These are phyloP conservation scores for Parazoanthus swiftii DNA, from an alignment of 92 coral and sea anemone species.

Conservation along the genomic window DNA sequence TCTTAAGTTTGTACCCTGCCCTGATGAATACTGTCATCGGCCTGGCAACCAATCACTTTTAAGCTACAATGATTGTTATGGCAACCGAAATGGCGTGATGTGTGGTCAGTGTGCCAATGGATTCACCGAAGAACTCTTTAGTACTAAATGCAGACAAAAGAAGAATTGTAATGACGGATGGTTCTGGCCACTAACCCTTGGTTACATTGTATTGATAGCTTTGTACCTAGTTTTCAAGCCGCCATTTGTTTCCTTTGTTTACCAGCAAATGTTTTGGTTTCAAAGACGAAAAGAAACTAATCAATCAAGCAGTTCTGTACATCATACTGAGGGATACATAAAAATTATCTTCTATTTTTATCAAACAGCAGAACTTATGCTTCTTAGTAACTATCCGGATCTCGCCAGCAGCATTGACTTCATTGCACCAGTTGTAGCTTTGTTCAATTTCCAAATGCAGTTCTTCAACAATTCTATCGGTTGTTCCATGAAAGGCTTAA, in stretches of 20 bases:
- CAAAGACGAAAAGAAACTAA: background rate
- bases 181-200: background rate
- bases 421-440: background rate
- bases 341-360: slow-evolving; percentile 1
- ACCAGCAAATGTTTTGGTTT: slow-evolving; percentile 12
- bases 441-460: slow-evolving; percentile 17
- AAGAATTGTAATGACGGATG: slow-evolving; percentile 1
- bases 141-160: background rate
- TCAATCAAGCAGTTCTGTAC: background rate
- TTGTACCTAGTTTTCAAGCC: slow-evolving; percentile 3
- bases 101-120: slow-evolving; percentile 17
- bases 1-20: slow-evolving; percentile 7
- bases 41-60: background rate
- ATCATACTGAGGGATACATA: slow-evolving; percentile 3
- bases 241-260: background rate
- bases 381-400: background rate
- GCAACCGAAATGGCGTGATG: slow-evolving; percentile 2
- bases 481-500: background rate
- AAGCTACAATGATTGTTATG: slow-evolving; percentile 1
- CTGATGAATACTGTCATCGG: slow-evolving; percentile 1
- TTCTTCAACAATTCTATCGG: background rate
- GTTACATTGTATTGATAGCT: background rate
- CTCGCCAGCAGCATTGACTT: background rate
- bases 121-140: background rate
- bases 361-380: background rate